Base-by-base conservation (phyloP, 1,140 invertebrate genomes). In the Bombus breviceps region DNA sequence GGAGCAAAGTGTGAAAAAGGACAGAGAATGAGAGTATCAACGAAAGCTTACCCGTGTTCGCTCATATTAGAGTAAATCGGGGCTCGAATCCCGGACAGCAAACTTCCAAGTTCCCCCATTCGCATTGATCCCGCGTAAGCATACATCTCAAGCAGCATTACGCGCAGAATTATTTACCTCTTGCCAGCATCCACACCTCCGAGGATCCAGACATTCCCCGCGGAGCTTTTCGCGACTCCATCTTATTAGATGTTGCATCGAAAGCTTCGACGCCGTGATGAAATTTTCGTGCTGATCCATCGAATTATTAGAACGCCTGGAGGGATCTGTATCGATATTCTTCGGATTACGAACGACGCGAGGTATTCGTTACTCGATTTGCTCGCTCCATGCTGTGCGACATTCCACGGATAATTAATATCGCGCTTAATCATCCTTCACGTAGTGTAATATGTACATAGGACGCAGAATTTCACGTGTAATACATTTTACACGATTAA, bases 241-340 rank as follows among this genome's bases (percentile, higher is more conserved):
- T 75, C 73, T 75, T 75, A 71, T 71, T 41, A 71, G 69, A 41
- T 22, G 32, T 32, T 22, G 43, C 32, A 34, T 57, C 73, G n/a
- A 34, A 8, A 72, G 69, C 69, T n/a, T 41, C 69, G 73, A 15
- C 15, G 25, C 59, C n/a, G 15, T 41, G 69, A 73, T 73, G 80
- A 73, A 73, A 81, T 81, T 81, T 73, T 73, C 79, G n/a, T 28
- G 57, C 47, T 25, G n/a, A 53, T 53, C 69, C 69, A 59, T 74
- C 68, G 80, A 82, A 74, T 74, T 73, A 59, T 25, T 74, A 25
- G 15, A 37, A 15, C 69, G 34, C 53, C 34, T 32, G 39, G 37
- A 57, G 34, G 43, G 53, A n/a, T 18, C 39, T 9, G 69, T 25
- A 15, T 66, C 69, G 80, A 32, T 62, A 41, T 43, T 73, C 80